Base-by-base conservation (phyloP, 2,888 invertebrate species). In the Erebia epiphron region DNA sequence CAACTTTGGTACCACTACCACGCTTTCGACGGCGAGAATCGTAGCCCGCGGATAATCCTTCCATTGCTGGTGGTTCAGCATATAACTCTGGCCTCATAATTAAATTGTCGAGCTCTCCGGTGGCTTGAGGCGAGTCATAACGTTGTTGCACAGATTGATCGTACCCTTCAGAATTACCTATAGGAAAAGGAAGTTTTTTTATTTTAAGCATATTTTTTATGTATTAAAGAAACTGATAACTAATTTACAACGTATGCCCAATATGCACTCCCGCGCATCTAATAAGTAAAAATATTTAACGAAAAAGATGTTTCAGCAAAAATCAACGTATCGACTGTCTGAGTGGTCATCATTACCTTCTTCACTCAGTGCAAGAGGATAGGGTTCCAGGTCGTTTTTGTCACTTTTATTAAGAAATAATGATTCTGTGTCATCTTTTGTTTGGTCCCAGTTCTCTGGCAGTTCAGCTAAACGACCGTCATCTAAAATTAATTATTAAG, bases 1-100 rank as follows among this genome's bases (percentile, higher is more conserved):
- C 91, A 1, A 92, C 91, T 79, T 93, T 92, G 41, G 89, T 89
- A 9, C 91, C 91, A 61, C 91, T 91, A 69, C 92, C 92, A 13
- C 93, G 87, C 76, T 92, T 92, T 78, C 91, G 90, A 46, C 92
- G 87, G 11, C 90, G 86, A 18, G 87, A 82, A 67, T 93, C 91
- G 75, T 91, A 91, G 16, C 85, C 85, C 43, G 87, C 77, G 5
- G 91, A 82, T 49, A 92, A 74, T 41, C 86, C 83, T 73, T 91
- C 91, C 87, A 95, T 90, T 9, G 94, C 91, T 35, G 94, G 94
- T 11, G 95, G 95, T 78, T 95, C 95, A 2, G 94, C 95, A 74
- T 95, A 95, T 73, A 95, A 78, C 79, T 95, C 95, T 11, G 95
- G 94, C 77, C 95, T 94, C 90, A 95, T 91, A 71, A 95, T 94